Evolutionary conservation across 2,113 vertebrate species (phyloP).

Genomic region (Tinamus guttatus): DNA sequence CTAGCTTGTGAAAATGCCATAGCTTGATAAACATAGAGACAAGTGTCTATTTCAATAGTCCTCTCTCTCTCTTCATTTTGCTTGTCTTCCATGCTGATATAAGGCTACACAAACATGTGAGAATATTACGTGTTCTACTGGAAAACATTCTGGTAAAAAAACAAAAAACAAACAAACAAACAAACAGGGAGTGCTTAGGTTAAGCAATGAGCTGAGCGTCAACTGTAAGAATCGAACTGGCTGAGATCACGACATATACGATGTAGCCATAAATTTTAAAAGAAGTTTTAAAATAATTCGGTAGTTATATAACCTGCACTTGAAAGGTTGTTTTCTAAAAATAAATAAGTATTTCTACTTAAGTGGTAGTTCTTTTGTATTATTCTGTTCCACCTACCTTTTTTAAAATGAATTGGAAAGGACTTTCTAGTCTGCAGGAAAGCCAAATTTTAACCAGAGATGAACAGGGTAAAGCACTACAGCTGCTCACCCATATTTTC

Average conservation of each 20-base stretch:
- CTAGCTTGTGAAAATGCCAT: not conserved
- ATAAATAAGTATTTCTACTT: not conserved
- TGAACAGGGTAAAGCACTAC: accelerated
- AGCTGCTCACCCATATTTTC: not conserved
- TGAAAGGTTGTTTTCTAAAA: not conserved
- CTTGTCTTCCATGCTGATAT: not conserved
- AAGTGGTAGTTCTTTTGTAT: not conserved
- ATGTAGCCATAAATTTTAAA: not conserved
- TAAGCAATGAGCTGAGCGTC: not conserved
- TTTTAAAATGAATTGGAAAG: not conserved
- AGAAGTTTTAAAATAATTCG: not conserved
- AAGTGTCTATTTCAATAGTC: not conserved
- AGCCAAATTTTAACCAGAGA: not conserved
- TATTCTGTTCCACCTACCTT: accelerated
- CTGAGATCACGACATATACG: not conserved
- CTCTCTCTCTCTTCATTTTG: not conserved
- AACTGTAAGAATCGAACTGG: not conserved
- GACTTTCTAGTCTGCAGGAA: not conserved
- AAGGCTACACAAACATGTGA: not conserved
- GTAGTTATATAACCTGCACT: not conserved
- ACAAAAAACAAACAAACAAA: no score
- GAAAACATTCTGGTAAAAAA: not conserved
- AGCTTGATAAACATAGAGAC: not conserved
- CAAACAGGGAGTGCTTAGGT: not conserved
- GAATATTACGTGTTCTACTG: not conserved